These are phyloP conservation scores for Euglossa dilemma DNA, from an alignment of 1,140 invertebrate species.

Conservation along the genomic window DNA sequence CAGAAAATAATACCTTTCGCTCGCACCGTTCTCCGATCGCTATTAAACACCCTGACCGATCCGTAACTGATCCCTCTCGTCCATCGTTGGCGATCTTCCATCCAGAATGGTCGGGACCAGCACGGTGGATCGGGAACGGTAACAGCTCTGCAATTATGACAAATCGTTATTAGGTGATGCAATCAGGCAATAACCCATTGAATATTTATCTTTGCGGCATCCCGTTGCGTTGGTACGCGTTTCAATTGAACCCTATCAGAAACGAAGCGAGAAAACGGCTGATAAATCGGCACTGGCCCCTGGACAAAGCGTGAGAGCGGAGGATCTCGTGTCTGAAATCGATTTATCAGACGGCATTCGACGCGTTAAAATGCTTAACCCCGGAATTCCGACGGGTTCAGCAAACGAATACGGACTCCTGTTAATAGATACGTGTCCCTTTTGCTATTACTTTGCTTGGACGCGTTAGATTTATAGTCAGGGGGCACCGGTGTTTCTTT, in stretches of 20 bases:
- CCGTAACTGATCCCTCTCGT: too few species aligned
- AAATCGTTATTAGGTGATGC: background rate
- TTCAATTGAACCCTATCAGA: background rate
- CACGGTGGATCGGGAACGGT: background rate
- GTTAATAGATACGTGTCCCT: slow-evolving; percentile 30
- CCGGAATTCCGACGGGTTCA: slow-evolving; percentile 19
- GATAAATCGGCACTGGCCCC: background rate
- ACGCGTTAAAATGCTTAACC: slow-evolving; percentile 36
- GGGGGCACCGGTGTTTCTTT: background rate
- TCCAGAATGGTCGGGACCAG: background rate
- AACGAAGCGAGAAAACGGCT: background rate
- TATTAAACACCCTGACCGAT: too few species aligned
- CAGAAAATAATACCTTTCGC: too few species aligned
- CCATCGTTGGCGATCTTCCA: background rate
- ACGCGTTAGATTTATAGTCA: slow-evolving; percentile 6
- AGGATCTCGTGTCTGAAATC: slow-evolving; percentile 11
- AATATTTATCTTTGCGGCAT: background rate
- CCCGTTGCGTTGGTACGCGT: background rate
- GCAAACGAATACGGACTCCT: background rate
- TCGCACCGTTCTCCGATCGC: too few species aligned
- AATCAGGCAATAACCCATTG: background rate
- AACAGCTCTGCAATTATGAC: background rate
- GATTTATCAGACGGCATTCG: slow-evolving; percentile 28
- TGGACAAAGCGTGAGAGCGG: slow-evolving; percentile 19
- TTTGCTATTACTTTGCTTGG: background rate